Base-by-base conservation (phyloP, 2,113 vertebrate species). In the Ascaphus truei region DNA sequence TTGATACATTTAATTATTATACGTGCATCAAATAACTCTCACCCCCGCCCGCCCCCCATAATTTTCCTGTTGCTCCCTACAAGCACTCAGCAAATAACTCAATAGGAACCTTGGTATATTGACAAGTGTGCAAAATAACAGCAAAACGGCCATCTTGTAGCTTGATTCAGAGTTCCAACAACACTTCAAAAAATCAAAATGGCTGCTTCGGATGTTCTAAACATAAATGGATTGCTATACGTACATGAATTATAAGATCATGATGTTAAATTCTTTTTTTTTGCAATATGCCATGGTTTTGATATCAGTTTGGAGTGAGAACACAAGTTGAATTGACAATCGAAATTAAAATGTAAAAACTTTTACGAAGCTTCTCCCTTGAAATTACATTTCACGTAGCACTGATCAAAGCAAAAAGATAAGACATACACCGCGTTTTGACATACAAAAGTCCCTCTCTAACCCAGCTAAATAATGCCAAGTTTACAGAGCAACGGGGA, bases 381-480 rank as follows among this genome's bases (percentile, higher is more conserved):
- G 76, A 81, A 80, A 77, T 79, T 81, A 81, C 84, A 76, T 72
- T 72, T 80, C 79, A 80, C 79, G 81, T 79, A 87, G 81, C 72
- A 81, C 69, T 77, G 83, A 85, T 80, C 76, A 80, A 82, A 60
- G 34, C 23, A 51, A 22, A 69, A 69, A 51, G 30, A 52, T 27
- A 71, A 61, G 80, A 86, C 80, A 80, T 80, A 83, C 71, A 72
- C 79, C 72, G n/a, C n/a, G 80, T 82, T 83, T 81, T 80, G 85
- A 83, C 86, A 84, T 75, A 86, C 72, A 69, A 73, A 82, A 84
- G 81, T 77, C 81, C 83, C 81, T 74, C 76, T 81, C 83, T 83
- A 85, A 48, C 67, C 47, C 56, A 71, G 45, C 60, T 50, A 79
- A 79, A 83, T 75, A 25, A 84, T 76, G 81, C 83, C 82, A 79